Conservation (phyloP, 2,797 vertebrate species). For the Sebastes taczanowskii region DNA sequence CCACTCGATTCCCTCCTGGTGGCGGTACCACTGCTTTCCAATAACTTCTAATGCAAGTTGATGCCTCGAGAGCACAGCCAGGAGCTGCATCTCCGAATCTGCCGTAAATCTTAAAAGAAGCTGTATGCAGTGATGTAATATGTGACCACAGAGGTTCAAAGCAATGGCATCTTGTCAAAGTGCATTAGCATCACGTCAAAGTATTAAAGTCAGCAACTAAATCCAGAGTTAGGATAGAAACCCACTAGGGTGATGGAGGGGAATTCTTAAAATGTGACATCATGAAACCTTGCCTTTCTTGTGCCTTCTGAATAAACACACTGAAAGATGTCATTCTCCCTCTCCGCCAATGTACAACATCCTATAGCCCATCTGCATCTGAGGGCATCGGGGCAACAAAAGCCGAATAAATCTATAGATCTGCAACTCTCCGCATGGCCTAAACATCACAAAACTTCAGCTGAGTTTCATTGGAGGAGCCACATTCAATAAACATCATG, state of each 20-base stretch:
- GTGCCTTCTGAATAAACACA: background rate
- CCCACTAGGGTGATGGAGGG: background rate
- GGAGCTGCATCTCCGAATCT: background rate
- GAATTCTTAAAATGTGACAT: slow-evolving; percentile 1
- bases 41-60: background rate
- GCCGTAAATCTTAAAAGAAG: background rate
- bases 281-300: background rate
- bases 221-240: background rate
- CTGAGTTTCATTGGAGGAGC: slow-evolving; percentile 31
- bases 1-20: background rate
- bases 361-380: background rate
- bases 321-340: background rate
- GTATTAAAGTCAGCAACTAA: slow-evolving; percentile 5
- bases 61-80: background rate
- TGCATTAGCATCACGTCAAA: background rate
- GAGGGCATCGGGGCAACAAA: background rate
- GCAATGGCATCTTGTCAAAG: slow-evolving; percentile 32
- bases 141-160: slow-evolving; percentile 21
- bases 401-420: slow-evolving; percentile 14
- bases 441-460: slow-evolving; percentile 11
- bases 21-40: background rate
- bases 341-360: background rate
- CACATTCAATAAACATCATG: slow-evolving; percentile 43
- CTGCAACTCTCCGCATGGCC: background rate
- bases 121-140: slow-evolving; percentile 2